Evolutionary conservation across 2,888 invertebrate species (phyloP).

Genomic region (Drosophila suboccidentalis): DNA sequence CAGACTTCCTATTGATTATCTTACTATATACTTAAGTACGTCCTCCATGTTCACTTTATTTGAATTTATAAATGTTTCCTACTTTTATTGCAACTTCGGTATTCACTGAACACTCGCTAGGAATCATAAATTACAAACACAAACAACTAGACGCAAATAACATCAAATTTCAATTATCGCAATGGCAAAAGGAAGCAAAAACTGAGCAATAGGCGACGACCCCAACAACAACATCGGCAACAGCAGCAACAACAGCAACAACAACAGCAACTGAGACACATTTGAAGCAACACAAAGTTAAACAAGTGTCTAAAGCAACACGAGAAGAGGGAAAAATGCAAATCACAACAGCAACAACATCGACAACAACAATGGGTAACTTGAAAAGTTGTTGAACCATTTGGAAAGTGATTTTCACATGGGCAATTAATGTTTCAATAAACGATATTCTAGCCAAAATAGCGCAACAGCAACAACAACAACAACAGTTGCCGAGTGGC

Average conservation of each 20-base stretch:
- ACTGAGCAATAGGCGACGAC: constrained; percentile 57
- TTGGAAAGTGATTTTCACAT: constrained; percentile 76
- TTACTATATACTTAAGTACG: too few relatives aligned
- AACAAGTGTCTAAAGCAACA: constrained; percentile 64
- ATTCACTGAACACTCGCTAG: constrained; percentile 10
- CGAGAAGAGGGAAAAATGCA: constrained; percentile 52
- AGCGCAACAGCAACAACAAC: constrained; percentile 28
- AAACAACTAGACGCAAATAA: constrained; percentile 39
- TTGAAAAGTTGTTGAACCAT: constrained; percentile 68
- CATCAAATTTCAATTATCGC: constrained; percentile 84
- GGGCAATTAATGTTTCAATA: constrained; percentile 84
- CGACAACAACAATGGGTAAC: constrained; percentile 17
- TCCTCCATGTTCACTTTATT: constrained; percentile 6
- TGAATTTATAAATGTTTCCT: background rate
- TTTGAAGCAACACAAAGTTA: constrained; percentile 22
- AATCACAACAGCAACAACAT: constrained; percentile 32
- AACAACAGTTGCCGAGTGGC: constrained; percentile 23
- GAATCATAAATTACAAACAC: constrained; percentile 34
- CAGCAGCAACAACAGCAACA: constrained; percentile 3
- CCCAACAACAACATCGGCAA: constrained; percentile 41
- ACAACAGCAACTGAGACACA: constrained; percentile 7
- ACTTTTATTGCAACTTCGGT: constrained; percentile 1
- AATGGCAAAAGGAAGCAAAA: constrained; percentile 57
- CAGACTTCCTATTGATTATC: too few relatives aligned
- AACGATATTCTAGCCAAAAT: constrained; percentile 77